Conservation (phyloP, 2,797 vertebrate genomes). For the Paratrypauchen microcephalus region DNA sequence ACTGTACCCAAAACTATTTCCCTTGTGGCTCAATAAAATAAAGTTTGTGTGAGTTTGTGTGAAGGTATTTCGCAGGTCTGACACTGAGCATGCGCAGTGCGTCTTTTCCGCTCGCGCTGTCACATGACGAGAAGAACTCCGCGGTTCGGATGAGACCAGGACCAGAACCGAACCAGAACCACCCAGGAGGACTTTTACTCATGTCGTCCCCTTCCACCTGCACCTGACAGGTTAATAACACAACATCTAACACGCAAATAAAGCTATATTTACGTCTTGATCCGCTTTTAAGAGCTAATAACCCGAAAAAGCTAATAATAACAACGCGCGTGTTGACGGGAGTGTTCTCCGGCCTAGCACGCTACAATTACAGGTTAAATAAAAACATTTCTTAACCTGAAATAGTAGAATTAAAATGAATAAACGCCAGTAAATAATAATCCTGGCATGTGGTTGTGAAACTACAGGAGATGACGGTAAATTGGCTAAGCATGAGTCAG, state of each 20-base stretch:
- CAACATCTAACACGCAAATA: conserved; percentile 6
- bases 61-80: neutral
- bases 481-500: conserved; percentile 70
- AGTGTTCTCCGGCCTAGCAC: conserved; percentile 31
- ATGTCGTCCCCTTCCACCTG: conserved; percentile 32
- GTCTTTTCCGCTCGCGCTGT: conserved; percentile 36
- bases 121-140: conserved; percentile 54
- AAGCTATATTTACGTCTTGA: neutral
- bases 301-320: too few species aligned
- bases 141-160: conserved; percentile 30
- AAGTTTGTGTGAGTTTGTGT: too few species aligned
- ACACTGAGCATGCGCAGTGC: conserved; percentile 61
- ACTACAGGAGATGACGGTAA: conserved; percentile 21
- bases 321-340: neutral
- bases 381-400: neutral
- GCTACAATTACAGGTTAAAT: neutral
- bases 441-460: neutral
- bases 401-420: neutral
- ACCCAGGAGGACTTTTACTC: neutral
- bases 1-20: too few species aligned
- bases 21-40: too few species aligned
- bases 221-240: conserved; percentile 68
- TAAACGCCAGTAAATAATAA: neutral
- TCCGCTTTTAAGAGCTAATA: neutral
- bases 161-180: conserved; percentile 16